phyloP scores from a whole-genome alignment of 2,888 invertebrate species.

The Orgyia antiqua region DNA sequence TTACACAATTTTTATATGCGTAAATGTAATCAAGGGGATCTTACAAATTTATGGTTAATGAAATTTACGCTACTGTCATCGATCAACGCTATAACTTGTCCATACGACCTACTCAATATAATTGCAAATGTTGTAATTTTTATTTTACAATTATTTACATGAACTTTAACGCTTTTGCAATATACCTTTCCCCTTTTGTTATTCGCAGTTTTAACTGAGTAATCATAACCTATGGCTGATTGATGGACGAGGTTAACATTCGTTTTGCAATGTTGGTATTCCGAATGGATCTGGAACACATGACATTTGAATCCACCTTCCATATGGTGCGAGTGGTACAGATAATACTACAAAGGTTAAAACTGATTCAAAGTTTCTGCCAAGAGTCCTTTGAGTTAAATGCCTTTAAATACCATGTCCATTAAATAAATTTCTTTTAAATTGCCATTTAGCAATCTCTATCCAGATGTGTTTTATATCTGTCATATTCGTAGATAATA shows the following conservation, averaged over 20 bases:
- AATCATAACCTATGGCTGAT: constrained; percentile 35
- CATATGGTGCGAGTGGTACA: constrained; percentile 27
- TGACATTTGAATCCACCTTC: constrained; percentile 34
- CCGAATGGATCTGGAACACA: constrained; percentile 28
- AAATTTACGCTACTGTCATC: constrained; percentile 31
- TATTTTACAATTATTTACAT: constrained; percentile 30
- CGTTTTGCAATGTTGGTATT: constrained; percentile 31
- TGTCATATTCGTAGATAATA: too few relatives aligned
- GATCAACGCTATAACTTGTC: constrained; percentile 30
- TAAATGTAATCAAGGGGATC: constrained; percentile 41
- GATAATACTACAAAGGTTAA: constrained; percentile 31
- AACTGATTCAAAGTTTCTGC: constrained; percentile 18
- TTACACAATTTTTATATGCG: constrained; percentile 59
- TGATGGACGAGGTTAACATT: constrained; percentile 36
- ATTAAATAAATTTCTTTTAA: too few relatives aligned
- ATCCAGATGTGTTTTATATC: too few relatives aligned
- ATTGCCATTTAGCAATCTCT: too few relatives aligned
- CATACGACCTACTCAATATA: constrained; percentile 24
- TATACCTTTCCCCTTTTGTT: constrained; percentile 28
- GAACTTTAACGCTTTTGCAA: constrained; percentile 37
- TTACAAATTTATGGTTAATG: constrained; percentile 38
- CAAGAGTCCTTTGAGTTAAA: constrained; percentile 17
- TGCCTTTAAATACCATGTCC: too few relatives aligned
- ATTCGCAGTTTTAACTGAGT: constrained; percentile 28
- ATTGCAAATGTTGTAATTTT: constrained; percentile 24